Evolutionary conservation across 2,113 vertebrate genomes (phyloP).

Genomic region (Ameiurus melas): DNA sequence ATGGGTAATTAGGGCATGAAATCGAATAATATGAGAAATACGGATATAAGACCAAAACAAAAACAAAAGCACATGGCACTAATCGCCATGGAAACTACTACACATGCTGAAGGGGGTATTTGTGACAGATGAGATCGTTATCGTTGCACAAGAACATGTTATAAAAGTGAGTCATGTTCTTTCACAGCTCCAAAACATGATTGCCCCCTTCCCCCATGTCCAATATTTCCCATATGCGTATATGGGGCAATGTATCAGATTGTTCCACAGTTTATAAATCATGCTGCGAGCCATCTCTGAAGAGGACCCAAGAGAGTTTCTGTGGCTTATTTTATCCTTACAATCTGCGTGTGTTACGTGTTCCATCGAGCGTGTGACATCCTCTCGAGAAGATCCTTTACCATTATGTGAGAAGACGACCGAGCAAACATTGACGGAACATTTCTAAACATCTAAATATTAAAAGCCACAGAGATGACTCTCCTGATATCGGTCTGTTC

Average conservation of each 20-base stretch:
- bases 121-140: neutral
- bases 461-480: slow-evolving; percentile 15
- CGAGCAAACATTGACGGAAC: slow-evolving; percentile 39
- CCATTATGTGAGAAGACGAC: slow-evolving; percentile 42
- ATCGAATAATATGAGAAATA: neutral
- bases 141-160: neutral
- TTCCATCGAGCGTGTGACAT: slow-evolving; percentile 34
- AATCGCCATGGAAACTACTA: neutral
- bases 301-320: neutral
- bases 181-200: neutral
- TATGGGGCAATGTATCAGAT: neutral
- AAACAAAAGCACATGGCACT: neutral
- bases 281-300: slow-evolving; percentile 21
- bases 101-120: too few relatives aligned
- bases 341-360: slow-evolving; percentile 17
- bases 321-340: slow-evolving; percentile 39
- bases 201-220: neutral
- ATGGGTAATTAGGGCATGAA: neutral
- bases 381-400: slow-evolving; percentile 33
- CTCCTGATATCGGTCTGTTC: slow-evolving; percentile 46
- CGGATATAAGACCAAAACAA: neutral
- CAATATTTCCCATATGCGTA: neutral
- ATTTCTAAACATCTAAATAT: slow-evolving; percentile 40
- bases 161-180: slow-evolving; percentile 10
- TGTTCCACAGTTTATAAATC: slow-evolving; percentile 25